phyloP scores from a whole-genome alignment of 2,888 invertebrate species.

The Archips crataeganus region DNA sequence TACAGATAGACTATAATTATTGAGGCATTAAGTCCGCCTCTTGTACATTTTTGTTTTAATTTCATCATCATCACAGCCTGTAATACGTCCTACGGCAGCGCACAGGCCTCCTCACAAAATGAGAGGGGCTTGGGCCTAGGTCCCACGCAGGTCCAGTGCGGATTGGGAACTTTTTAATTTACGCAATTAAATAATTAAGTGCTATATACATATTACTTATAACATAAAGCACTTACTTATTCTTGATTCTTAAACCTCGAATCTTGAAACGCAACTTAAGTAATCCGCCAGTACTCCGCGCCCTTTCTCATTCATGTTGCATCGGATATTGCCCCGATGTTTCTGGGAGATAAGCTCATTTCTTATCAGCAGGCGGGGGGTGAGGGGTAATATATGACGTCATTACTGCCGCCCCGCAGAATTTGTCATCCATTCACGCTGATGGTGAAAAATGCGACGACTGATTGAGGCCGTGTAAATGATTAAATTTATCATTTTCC shows the following conservation, averaged over 20 bases:
- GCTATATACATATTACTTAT: too few species aligned
- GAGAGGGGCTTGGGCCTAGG: too few species aligned
- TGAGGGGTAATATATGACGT: conserved; percentile 59
- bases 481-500: background rate
- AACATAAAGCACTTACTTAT: too few species aligned
- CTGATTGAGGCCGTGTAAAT: conserved; percentile 17
- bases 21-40: too few species aligned
- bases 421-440: conserved; percentile 44
- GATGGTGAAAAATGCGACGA: conserved; percentile 23
- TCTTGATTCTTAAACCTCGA: background rate
- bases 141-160: too few species aligned
- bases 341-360: conserved; percentile 69
- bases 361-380: conserved; percentile 61
- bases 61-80: too few species aligned
- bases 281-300: conserved; percentile 6
- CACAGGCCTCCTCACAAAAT: too few species aligned
- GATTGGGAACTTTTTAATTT: too few species aligned
- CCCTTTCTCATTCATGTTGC: conserved; percentile 53
- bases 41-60: too few species aligned
- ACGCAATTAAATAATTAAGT: too few species aligned
- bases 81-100: too few species aligned
- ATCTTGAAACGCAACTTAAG: background rate
- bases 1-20: too few species aligned
- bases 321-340: conserved; percentile 65
- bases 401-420: conserved; percentile 47